Base-by-base conservation (phyloP, 2,888 invertebrate species). In the Drosophila ustulata region DNA sequence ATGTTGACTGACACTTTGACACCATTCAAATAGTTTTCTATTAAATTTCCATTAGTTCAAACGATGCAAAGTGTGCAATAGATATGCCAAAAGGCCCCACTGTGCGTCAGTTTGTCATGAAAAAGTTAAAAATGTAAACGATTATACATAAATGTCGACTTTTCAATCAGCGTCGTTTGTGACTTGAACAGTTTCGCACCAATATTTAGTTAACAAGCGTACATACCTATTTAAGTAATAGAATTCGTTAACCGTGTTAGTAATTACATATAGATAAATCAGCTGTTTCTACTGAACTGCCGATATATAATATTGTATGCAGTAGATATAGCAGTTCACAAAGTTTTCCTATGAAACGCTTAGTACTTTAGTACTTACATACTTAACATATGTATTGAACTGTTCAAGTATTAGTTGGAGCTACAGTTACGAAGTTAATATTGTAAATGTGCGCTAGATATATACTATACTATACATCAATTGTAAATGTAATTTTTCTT, bases 381-480 rank as follows among this genome's bases (percentile, higher is more conserved):
- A 34, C 9, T 11, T 34, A 34, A 34, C 34, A 34, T 34, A 50
- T 57, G 37, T 51, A 52, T 68, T 47, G 46, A 50, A 62, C 50
- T 63, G 63, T 71, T 52, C 34, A 61, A 46, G 62, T 59, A 51
- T 51, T 65, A 65, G 51, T 59, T 55, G 41, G 39, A 71, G 50
- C 46, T 71, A 28, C 49, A 59, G 53, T 71, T 50, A 50, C 13
- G 23, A 69, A 26, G 37, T 45, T 69, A 23, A 28, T 50, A 49
- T 43, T 69, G 68, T 71, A 71, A 61, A 61, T 61, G 71, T 50
- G 71, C 52, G 39, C 47, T 68, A 67, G 18, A 43, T 64, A 41
- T 23, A 39, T 70, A 46, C 23, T 67, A 55, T 4, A 26, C 30
- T 18, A 28, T 58, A 18, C 53, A 28, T 55, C 28, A 23, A 30